Evolutionary conservation across 2,888 invertebrate species (phyloP).

Genomic region (Theodoxus fluviatilis): DNA sequence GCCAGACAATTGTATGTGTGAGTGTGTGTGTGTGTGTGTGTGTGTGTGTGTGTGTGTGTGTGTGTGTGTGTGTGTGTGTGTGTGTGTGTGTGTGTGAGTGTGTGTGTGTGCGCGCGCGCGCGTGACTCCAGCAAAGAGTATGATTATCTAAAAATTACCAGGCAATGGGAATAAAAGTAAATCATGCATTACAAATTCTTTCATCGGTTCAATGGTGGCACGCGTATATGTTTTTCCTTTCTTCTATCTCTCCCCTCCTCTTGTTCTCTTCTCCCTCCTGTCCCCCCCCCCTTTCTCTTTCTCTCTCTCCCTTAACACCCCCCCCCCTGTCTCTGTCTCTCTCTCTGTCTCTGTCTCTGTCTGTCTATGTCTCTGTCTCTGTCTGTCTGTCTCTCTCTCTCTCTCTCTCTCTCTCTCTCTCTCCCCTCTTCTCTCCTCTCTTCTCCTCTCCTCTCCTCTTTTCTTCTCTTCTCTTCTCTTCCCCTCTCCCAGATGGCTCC

Average conservation of each 20-base stretch:
- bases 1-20: too few species aligned
- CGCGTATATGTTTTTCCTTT: background rate
- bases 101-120: too few species aligned
- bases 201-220: background rate
- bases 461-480: too few species aligned
- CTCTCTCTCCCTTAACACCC: too few species aligned
- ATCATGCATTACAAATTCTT: background rate
- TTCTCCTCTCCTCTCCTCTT: too few species aligned
- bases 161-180: background rate
- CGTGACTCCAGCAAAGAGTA: too few species aligned
- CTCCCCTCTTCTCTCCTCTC: background rate
- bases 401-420: conserved; percentile 6
- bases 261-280: background rate
- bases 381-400: conserved; percentile 6
- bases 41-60: too few species aligned
- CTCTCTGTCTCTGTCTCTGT: background rate
- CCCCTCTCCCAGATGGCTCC: too few species aligned
- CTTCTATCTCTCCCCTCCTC: background rate
- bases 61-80: too few species aligned
- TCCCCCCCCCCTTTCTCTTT: background rate
- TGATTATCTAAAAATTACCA: background rate
- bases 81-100: too few species aligned
- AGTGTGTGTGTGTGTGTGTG: too few species aligned
- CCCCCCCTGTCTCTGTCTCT: background rate
- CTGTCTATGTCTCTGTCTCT: background rate